Evolutionary conservation across 1,140 invertebrate genomes (phyloP).

Genomic region (Lordiphosa clarofinis): DNA sequence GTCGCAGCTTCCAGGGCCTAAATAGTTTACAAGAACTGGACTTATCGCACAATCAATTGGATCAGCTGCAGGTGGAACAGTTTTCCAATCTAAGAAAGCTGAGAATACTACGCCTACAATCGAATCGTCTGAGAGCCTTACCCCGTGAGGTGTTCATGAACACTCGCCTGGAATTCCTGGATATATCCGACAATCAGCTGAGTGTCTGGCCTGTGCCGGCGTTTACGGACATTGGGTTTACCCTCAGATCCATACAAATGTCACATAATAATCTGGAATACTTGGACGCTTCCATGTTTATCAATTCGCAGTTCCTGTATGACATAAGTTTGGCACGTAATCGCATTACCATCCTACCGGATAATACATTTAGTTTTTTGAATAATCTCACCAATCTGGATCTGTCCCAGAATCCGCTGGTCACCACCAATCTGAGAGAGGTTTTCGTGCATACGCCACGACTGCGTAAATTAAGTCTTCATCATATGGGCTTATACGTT

Average conservation of each 20-base stretch:
- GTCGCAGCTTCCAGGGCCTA: slow-evolving; percentile 87
- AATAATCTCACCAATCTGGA: slow-evolving; percentile 88
- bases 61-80: slow-evolving; percentile 88
- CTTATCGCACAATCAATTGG: slow-evolving; percentile 88
- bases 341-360: slow-evolving; percentile 90
- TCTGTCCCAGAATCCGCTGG: slow-evolving; percentile 88
- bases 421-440: slow-evolving; percentile 92
- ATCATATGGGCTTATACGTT: slow-evolving; percentile 86
- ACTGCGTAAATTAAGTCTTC: slow-evolving; percentile 87
- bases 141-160: slow-evolving; percentile 90
- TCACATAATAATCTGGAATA: slow-evolving; percentile 91
- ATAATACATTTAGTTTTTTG: slow-evolving; percentile 92
- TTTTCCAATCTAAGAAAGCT: slow-evolving; percentile 89
- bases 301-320: slow-evolving; percentile 89
- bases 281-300: slow-evolving; percentile 92
- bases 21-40: slow-evolving; percentile 88
- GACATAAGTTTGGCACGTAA: slow-evolving; percentile 89
- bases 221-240: slow-evolving; percentile 87
- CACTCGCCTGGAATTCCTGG: slow-evolving; percentile 89
- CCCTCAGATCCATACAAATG: slow-evolving; percentile 87
- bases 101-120: slow-evolving; percentile 87
- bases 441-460: slow-evolving; percentile 93
- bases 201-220: slow-evolving; percentile 86
- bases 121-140: slow-evolving; percentile 88
- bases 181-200: slow-evolving; percentile 90